Evolutionary conservation across 2,888 invertebrate genomes (phyloP).

Genomic region (Oscheius sp.): DNA sequence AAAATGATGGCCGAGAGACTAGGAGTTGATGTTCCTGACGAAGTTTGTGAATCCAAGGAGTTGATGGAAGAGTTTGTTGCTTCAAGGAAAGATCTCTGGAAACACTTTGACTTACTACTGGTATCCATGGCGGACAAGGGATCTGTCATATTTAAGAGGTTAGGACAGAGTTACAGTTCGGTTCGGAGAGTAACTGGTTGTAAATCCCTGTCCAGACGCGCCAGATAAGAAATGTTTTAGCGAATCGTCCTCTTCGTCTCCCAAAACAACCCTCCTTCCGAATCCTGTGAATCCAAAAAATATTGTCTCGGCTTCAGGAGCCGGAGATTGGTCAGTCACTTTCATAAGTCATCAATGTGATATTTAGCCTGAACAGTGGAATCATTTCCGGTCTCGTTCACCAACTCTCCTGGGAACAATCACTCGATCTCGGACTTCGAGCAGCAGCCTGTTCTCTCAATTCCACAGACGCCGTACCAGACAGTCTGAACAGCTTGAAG

Average conservation of each 20-base stretch:
- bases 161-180: neutral
- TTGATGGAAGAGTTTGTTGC: constrained; percentile 29
- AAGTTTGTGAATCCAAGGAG: constrained; percentile 26
- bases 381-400: constrained; percentile 45
- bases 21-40: constrained; percentile 22
- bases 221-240: neutral
- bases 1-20: constrained; percentile 42
- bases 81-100: constrained; percentile 28
- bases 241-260: neutral
- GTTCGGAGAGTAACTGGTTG: neutral
- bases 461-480: constrained; percentile 23
- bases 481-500: neutral
- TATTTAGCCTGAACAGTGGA: constrained; percentile 55
- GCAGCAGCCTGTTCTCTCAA: constrained; percentile 12
- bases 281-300: constrained; percentile 25
- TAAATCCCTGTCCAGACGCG: neutral
- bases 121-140: constrained; percentile 54
- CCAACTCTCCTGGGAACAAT: constrained; percentile 36
- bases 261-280: neutral
- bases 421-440: constrained; percentile 6
- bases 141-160: constrained; percentile 45
- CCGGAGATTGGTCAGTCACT: constrained; percentile 60
- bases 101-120: constrained; percentile 44
- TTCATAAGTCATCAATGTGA: neutral
- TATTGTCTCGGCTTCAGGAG: constrained; percentile 69